Evolutionary conservation across 2,888 invertebrate species (phyloP).

Genomic region (Andricus curvator): DNA sequence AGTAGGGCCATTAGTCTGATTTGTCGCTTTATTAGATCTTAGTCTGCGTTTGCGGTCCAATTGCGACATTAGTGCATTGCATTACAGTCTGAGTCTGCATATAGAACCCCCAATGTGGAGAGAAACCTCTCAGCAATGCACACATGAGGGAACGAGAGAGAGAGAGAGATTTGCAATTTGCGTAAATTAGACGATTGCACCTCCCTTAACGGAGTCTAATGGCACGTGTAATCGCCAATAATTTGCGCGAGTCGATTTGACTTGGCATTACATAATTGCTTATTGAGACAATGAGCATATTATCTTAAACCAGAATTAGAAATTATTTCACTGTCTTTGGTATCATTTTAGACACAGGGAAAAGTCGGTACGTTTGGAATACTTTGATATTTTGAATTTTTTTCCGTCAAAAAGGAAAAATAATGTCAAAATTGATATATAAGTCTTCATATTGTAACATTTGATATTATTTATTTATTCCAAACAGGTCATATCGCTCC

Average conservation of each 20-base stretch:
- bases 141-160: slow-evolving; percentile 46
- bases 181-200: slow-evolving; percentile 74
- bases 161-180: slow-evolving; percentile 67
- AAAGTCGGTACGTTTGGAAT: too few species aligned
- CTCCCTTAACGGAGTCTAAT: slow-evolving; percentile 61
- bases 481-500: too few species aligned
- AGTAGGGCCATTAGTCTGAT: slow-evolving; percentile 70
- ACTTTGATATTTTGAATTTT: too few species aligned
- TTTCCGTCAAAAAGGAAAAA: too few species aligned
- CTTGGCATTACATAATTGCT: slow-evolving; percentile 35
- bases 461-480: too few species aligned
- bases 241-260: slow-evolving; percentile 61
- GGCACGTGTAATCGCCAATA: slow-evolving; percentile 75
- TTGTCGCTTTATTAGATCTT: slow-evolving; percentile 79
- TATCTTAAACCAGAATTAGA: slow-evolving; percentile 7
- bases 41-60: slow-evolving; percentile 67
- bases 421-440: too few species aligned
- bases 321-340: slow-evolving; percentile 2
- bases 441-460: too few species aligned
- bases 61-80: slow-evolving; percentile 59
- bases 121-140: slow-evolving; percentile 37
- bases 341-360: not conserved
- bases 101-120: slow-evolving; percentile 35
- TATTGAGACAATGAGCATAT: slow-evolving; percentile 34
- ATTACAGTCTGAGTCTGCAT: slow-evolving; percentile 43